Evolutionary conservation across 1,140 invertebrate genomes (phyloP).

Genomic region (Goniozus legneri): DNA sequence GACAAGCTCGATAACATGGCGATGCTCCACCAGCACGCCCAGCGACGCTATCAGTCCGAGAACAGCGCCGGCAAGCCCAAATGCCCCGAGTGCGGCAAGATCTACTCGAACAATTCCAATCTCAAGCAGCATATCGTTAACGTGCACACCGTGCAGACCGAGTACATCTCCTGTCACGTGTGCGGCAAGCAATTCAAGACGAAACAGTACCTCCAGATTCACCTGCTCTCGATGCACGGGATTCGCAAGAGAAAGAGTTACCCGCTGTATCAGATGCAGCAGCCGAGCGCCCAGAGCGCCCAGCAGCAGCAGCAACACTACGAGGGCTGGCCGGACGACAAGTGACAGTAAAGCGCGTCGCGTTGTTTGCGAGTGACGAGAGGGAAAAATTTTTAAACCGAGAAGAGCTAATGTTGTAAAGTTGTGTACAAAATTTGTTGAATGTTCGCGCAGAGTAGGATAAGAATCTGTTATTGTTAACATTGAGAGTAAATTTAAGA

Average conservation of each 20-base stretch:
- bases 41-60: conserved; percentile 16
- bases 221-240: conserved; percentile 66
- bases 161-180: conserved; percentile 62
- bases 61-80: conserved; percentile 55
- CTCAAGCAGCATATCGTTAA: conserved; percentile 72
- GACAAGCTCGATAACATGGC: conserved; percentile 44
- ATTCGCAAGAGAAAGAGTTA: conserved; percentile 61
- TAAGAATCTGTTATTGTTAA: too few relatives aligned
- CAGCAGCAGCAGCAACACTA: conserved; percentile 25
- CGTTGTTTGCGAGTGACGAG: too few relatives aligned
- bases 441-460: too few relatives aligned
- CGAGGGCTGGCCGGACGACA: conserved; percentile 35
- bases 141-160: conserved; percentile 66
- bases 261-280: conserved; percentile 46
- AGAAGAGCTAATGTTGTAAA: too few relatives aligned
- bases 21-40: conserved; percentile 29
- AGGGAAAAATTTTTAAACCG: too few relatives aligned
- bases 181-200: conserved; percentile 68
- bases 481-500: too few relatives aligned
- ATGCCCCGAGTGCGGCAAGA: conserved; percentile 66
- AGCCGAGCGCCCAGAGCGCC: conserved; percentile 28
- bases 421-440: too few relatives aligned
- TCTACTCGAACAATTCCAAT: conserved; percentile 66
- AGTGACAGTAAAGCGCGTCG: too few relatives aligned
- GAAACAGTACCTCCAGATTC: conserved; percentile 69